Base-by-base conservation (phyloP, 2,888 invertebrate genomes). In the Podabrus alpinus region DNA sequence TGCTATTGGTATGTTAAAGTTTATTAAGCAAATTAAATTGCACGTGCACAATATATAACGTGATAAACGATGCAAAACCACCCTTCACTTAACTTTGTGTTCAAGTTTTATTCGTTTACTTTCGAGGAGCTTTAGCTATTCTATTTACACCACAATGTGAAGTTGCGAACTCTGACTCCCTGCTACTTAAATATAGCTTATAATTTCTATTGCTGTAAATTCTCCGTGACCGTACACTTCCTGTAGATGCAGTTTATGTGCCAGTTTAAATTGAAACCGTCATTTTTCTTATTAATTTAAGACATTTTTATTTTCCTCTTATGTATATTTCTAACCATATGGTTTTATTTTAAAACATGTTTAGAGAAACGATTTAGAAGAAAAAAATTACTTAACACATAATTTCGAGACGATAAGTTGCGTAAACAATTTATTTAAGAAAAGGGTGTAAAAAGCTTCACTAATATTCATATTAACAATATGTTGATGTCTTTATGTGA, bases 251-350 rank as follows among this genome's bases (percentile, higher is more conserved):
- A 71, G 75, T 76, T 79, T 76, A 77, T 74, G 79, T 80, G 84
- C 80, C 83, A 81, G 79, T 78, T 81, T 81, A 81, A 80, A 83
- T 83, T 79, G 79, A 81, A 82, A 80, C 79, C 79, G 76, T 81
- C 83, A 82, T 85, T 84, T 84, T 84, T 85, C 85, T 83, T 83
- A 81, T 83, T 84, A 85, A 85, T 85, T 85, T 84, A 83, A 84
- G 85, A 83, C 83, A 82, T 79, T 83, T 81, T 83, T 80, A 82
- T 79, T 19, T 21, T 16, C 29, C 25, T 17, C 21, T 64, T 62
- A 11, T 17, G 19, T 29, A 21, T 15, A 25, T 15, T 66, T 15
- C 15, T 10, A 66, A 45, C 25, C 69, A 69, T 69, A 60, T 69
- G 69, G 69, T 59, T 69, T 69, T 19, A 69, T 69, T 69, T 69